phyloP scores from a whole-genome alignment of 2,888 invertebrate species.

The Incurvaria masculella region DNA sequence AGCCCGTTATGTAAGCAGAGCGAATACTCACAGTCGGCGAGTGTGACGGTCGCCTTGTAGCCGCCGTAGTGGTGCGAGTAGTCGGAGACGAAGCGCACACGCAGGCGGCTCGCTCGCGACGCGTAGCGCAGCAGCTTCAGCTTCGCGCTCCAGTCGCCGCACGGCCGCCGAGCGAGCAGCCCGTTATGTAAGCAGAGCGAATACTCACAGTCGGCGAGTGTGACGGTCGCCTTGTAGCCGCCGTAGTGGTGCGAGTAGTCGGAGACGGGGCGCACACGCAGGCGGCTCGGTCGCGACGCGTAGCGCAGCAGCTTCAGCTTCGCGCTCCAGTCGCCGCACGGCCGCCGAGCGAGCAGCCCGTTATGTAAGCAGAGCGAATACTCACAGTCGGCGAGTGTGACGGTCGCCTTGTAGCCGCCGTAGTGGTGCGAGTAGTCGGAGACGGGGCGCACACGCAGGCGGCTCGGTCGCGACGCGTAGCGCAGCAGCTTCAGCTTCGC shows the following conservation, averaged over 20 bases:
- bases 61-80: constrained; percentile 66
- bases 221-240: constrained; percentile 61
- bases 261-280: constrained; percentile 59
- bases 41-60: constrained; percentile 60
- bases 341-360: constrained; percentile 35
- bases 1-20: constrained; percentile 6
- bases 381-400: constrained; percentile 64
- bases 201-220: constrained; percentile 62
- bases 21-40: constrained; percentile 59
- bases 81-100: constrained; percentile 62
- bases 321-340: constrained; percentile 80
- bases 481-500: constrained; percentile 68
- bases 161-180: constrained; percentile 24
- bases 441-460: constrained; percentile 55
- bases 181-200: too few species aligned
- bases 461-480: constrained; percentile 50
- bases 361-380: too few species aligned
- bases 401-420: constrained; percentile 61
- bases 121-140: constrained; percentile 25
- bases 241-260: constrained; percentile 67
- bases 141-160: constrained; percentile 60
- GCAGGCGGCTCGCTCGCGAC: constrained; percentile 49
- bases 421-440: constrained; percentile 68
- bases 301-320: constrained; percentile 67
- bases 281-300: constrained; percentile 49